A percentile compares a stretch with the other conserved stretches of the same genome.
Conservation (phyloP, 2,113 vertebrate species). For the Nothobranchius kuhntae region DNA sequence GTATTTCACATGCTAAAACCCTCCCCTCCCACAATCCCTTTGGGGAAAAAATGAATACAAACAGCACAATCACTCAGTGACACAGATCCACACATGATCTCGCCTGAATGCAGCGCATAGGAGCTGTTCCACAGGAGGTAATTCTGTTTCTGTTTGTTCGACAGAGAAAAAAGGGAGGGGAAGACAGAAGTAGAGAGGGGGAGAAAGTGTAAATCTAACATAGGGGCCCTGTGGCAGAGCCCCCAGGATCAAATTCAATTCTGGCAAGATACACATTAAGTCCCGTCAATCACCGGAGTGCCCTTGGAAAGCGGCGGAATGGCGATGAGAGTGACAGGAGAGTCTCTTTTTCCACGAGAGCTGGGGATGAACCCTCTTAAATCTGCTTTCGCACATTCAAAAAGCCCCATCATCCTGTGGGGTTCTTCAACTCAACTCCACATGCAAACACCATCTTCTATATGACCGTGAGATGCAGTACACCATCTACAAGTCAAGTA, state of each 20-base stretch:
- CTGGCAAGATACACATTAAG: conserved; percentile 89
- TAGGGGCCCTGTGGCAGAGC: conserved; percentile 80
- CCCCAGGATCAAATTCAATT: conserved; percentile 91
- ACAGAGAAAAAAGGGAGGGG: conserved; percentile 62
- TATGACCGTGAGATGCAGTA: neutral
- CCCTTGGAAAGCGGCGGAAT: conserved; percentile 86
- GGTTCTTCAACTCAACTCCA: neutral
- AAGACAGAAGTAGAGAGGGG: conserved; percentile 44
- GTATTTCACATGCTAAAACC: conserved; percentile 40
- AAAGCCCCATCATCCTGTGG: conserved; percentile 10
- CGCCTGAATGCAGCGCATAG: conserved; percentile 69
- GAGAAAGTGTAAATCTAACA: conserved; percentile 82
- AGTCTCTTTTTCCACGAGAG: conserved; percentile 67
- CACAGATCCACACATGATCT: conserved; percentile 79
- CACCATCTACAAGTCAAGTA: neutral
- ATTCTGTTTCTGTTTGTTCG: conserved; percentile 88
- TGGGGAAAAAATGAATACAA: conserved; percentile 18
- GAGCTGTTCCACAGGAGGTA: conserved; percentile 74
- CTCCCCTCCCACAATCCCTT: conserved; percentile 7
- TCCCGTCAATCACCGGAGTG: conserved; percentile 87
- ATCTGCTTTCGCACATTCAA: conserved; percentile 29
- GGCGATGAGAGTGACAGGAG: conserved; percentile 79
- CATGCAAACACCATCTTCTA: neutral
- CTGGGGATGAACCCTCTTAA: conserved; percentile 60
- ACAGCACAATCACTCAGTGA: conserved; percentile 77